Conservation (phyloP, 1,140 invertebrate species). For the Holotrichia oblita region DNA sequence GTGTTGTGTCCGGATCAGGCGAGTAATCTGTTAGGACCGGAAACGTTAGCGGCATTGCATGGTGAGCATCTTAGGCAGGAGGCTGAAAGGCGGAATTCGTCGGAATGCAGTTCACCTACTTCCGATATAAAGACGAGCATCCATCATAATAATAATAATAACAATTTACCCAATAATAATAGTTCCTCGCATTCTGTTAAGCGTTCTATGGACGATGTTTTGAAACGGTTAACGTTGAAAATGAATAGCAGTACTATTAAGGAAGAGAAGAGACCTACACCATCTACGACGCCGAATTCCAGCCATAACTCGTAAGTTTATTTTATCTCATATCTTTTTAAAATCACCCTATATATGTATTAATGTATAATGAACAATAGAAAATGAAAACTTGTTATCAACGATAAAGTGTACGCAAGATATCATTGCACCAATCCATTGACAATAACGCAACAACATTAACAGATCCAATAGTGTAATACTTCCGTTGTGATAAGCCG, state of each 20-base stretch:
- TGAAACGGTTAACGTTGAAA: constrained; percentile 84
- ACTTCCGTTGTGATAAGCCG: constrained; percentile 19
- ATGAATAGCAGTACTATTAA: constrained; percentile 75
- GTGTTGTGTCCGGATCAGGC: constrained; percentile 50
- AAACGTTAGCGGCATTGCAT: constrained; percentile 57
- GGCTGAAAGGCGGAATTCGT: constrained; percentile 67
- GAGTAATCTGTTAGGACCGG: constrained; percentile 40
- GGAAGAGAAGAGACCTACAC: constrained; percentile 72
- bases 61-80: constrained; percentile 60
- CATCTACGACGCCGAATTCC: constrained; percentile 67
- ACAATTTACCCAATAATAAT: constrained; percentile 64
- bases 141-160: constrained; percentile 65
- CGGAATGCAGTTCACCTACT: constrained; percentile 75
- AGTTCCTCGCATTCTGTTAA: constrained; percentile 65
- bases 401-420: background rate
- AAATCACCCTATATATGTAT: background rate
- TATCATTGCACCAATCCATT: background rate
- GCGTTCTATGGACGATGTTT: constrained; percentile 85
- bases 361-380: background rate
- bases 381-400: background rate
- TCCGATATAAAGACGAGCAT: constrained; percentile 67
- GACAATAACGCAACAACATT: constrained; percentile 15
- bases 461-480: background rate
- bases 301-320: constrained; percentile 57
- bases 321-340: background rate